phyloP scores from a whole-genome alignment of 2,797 vertebrate genomes.

The Hipposideros larvatus region DNA sequence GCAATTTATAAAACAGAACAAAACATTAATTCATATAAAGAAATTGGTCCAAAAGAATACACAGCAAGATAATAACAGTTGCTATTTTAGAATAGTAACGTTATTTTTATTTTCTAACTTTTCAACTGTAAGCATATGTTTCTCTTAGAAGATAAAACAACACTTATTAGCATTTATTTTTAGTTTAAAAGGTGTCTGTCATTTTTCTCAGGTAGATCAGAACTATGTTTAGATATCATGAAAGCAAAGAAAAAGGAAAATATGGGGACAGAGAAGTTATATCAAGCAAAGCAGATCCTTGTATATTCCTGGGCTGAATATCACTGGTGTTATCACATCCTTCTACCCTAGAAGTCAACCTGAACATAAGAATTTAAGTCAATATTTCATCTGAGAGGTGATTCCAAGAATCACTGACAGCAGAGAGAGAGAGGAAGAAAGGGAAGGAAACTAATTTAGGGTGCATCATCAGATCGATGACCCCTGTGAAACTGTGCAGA shows the following conservation, averaged over 20 bases:
- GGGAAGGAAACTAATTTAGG: not conserved
- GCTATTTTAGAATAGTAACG: not conserved
- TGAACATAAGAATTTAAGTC: not conserved
- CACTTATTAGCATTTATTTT: not conserved
- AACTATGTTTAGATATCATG: not conserved
- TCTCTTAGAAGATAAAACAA: not conserved
- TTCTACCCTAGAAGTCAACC: not conserved
- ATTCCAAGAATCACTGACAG: not conserved
- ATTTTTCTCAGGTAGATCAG: not conserved
- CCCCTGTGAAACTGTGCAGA: not conserved
- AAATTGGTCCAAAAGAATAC: not conserved
- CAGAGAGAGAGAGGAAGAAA: not conserved
- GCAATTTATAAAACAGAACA: not conserved
- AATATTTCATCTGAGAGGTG: not conserved
- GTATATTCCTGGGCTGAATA: not conserved
- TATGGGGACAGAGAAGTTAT: not conserved
- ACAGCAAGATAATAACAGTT: not conserved
- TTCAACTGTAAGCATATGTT: not conserved
- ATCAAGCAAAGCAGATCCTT: not conserved
- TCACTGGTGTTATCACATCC: not conserved
- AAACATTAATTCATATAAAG: not conserved
- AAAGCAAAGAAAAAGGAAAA: conserved; percentile 6
- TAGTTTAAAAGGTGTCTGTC: not conserved
- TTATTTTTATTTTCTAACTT: conserved; percentile 16
- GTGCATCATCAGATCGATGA: not conserved